Conservation (phyloP, 2,797 vertebrate species). For the Bradypodion ventrale region DNA sequence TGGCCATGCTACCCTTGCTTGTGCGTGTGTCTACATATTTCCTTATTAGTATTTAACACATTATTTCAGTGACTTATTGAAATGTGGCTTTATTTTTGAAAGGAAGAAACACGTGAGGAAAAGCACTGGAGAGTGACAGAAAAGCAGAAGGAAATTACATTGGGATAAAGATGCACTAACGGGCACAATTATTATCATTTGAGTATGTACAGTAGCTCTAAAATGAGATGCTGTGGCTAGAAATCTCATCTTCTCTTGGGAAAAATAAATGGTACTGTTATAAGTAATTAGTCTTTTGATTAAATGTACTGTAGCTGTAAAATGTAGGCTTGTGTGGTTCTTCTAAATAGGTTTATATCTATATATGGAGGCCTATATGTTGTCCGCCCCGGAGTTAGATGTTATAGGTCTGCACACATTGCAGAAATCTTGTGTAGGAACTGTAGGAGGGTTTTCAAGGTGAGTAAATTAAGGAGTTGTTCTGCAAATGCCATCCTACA, state of each 20-base stretch:
- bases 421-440: no score
- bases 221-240: slow-evolving; percentile 39
- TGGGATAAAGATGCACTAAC: slow-evolving; percentile 63
- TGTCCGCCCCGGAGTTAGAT: no score
- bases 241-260: slow-evolving; percentile 54
- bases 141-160: slow-evolving; percentile 67
- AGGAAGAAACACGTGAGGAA: slow-evolving; percentile 57
- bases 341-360: neutral
- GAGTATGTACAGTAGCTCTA: slow-evolving; percentile 39
- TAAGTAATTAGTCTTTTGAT: slow-evolving; percentile 57
- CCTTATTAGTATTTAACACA: slow-evolving; percentile 32
- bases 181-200: slow-evolving; percentile 50
- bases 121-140: slow-evolving; percentile 58
- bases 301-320: slow-evolving; percentile 43
- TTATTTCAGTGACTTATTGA: slow-evolving; percentile 56
- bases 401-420: no score
- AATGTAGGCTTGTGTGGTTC: no score
- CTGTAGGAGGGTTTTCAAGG: no score
- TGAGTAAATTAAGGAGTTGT: no score
- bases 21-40: accelerated
- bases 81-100: slow-evolving; percentile 40
- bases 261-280: slow-evolving; percentile 44
- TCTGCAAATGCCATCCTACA: no score
- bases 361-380: no score
- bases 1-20: accelerated